These are phyloP conservation scores for Gallinago media DNA, from an alignment of 2,113 vertebrate species.

Conservation along the genomic window DNA sequence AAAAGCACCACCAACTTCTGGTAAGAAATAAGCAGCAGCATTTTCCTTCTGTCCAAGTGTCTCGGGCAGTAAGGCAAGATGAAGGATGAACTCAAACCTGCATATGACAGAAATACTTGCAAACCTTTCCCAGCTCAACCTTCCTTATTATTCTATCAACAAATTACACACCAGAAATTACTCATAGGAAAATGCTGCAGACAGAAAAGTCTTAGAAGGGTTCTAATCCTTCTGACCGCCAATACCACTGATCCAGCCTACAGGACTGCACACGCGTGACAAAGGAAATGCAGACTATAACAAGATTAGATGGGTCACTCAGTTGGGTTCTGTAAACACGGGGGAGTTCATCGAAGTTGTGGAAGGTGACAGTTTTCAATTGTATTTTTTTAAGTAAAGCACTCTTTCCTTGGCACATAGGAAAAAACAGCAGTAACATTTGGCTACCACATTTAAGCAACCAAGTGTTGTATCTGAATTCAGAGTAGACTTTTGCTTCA, in stretches of 20 bases:
- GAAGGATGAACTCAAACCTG: background rate
- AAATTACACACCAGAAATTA: background rate
- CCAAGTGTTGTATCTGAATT: background rate
- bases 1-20: background rate
- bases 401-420: background rate
- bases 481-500: background rate
- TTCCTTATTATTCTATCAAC: background rate
- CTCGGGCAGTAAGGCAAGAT: background rate
- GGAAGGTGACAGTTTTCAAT: background rate
- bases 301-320: background rate
- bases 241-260: background rate
- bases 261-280: fast-evolving
- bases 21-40: background rate
- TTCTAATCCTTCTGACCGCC: background rate
- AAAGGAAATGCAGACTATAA: background rate
- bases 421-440: background rate
- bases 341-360: background rate
- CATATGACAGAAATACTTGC: background rate
- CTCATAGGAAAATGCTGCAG: background rate
- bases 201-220: background rate
- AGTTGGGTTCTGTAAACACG: background rate
- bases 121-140: background rate
- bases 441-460: background rate
- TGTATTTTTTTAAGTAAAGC: background rate
- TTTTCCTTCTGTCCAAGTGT: background rate